Evolutionary conservation across 2,113 vertebrate species (phyloP).

Genomic region (Xyliphius kryptos): DNA sequence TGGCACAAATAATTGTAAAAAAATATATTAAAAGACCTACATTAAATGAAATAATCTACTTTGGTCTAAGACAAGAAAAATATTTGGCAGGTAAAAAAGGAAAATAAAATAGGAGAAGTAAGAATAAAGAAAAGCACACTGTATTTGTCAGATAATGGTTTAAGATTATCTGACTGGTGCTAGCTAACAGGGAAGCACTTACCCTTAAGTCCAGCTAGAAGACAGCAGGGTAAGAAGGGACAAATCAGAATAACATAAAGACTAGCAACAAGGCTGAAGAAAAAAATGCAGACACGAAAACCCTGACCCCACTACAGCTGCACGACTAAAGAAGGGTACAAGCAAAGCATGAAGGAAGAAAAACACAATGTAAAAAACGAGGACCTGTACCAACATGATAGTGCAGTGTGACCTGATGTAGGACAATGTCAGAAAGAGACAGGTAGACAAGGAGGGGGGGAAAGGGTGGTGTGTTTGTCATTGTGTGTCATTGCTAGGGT

Average conservation of each 20-base stretch:
- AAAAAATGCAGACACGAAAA: slow-evolving; percentile 95
- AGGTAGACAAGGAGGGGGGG: slow-evolving; percentile 27
- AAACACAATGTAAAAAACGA: slow-evolving; percentile 70
- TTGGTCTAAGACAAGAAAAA: slow-evolving; percentile 92
- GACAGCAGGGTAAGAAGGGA: slow-evolving; percentile 99
- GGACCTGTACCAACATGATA: slow-evolving; percentile 63
- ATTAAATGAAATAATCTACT: slow-evolving; percentile 80
- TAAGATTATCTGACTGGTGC: slow-evolving; percentile 99
- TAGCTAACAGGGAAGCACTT: slow-evolving; percentile 99
- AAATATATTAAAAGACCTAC: no score
- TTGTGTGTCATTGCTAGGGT: no score
- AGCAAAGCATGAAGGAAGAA: slow-evolving; percentile 90
- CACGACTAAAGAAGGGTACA: slow-evolving; percentile 86
- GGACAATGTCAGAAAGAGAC: slow-evolving; percentile 53
- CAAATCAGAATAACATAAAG: slow-evolving; percentile 99
- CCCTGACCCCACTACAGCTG: slow-evolving; percentile 92
- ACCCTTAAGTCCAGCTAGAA: slow-evolving; percentile 99
- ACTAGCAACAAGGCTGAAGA: slow-evolving; percentile 99
- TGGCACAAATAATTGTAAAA: slow-evolving; percentile 84
- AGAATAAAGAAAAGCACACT: slow-evolving; percentile 91
- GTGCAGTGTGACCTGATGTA: slow-evolving; percentile 56
- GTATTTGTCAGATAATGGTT: slow-evolving; percentile 99
- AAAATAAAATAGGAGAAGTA: no score
- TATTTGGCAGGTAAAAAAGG: slow-evolving; percentile 60
- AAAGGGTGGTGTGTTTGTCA: no score